These are phyloP conservation scores for Ornithorhynchus anatinus DNA, from an alignment of 2,113 vertebrate species.

Conservation along the genomic window DNA sequence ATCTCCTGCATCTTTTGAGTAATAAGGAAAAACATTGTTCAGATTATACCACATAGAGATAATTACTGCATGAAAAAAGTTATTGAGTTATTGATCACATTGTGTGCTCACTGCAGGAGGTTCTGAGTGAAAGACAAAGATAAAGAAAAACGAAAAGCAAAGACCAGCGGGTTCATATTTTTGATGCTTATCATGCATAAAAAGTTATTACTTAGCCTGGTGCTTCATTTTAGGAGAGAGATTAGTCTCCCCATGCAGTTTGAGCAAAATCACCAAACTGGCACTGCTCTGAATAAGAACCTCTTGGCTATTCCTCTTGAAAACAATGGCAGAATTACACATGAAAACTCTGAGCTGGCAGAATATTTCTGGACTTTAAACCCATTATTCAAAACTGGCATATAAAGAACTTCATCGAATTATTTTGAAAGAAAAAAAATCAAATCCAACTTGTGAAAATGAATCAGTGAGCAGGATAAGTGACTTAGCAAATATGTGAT, in stretches of 20 bases:
- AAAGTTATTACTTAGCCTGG: constrained; percentile 84
- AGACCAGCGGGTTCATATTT: constrained; percentile 84
- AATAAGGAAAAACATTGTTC: constrained; percentile 82
- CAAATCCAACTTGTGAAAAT: constrained; percentile 17
- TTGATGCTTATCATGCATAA: constrained; percentile 87
- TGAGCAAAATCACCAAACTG: constrained; percentile 80
- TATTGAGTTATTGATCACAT: constrained; percentile 94
- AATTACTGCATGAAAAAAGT: constrained; percentile 88
- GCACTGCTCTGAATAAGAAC: constrained; percentile 74
- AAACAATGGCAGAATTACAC: constrained; percentile 65
- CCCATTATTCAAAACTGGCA: constrained; percentile 18
- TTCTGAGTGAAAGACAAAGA: constrained; percentile 77
- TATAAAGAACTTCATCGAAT: constrained; percentile 18
- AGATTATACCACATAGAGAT: constrained; percentile 85
- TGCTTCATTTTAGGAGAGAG: constrained; percentile 78
- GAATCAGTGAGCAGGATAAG: constrained; percentile 7
- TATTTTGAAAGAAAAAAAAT: constrained; percentile 42
- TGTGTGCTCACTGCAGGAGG: constrained; percentile 78
- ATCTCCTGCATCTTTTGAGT: constrained; percentile 79
- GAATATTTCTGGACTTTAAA: constrained; percentile 48
- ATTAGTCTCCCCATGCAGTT: constrained; percentile 84
- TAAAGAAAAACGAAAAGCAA: constrained; percentile 81
- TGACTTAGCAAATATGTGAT: background rate
- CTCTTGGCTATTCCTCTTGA: constrained; percentile 54
- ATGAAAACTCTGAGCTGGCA: constrained; percentile 52